Evolutionary conservation across 2,113 vertebrate genomes (phyloP), one percentile per base, ranked within the genome.

Genomic region (Lampris megalopsis): DNA sequence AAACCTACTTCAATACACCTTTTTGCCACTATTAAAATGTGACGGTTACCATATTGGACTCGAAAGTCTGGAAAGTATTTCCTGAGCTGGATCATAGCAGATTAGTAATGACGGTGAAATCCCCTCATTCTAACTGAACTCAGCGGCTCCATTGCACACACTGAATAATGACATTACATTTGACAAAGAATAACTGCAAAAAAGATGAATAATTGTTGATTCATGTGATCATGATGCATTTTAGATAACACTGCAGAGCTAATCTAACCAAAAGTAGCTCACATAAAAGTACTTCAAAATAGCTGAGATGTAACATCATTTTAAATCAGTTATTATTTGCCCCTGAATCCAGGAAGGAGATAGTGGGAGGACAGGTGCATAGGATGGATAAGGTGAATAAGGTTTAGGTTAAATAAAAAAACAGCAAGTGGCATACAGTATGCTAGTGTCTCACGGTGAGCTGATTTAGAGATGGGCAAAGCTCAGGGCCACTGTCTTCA

Each of bases 41-140:
- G 0, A 45, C 72, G 82, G 38, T 80, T 68, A 56, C 61, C 58
- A 75, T 63, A 75, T 80, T 74, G 75, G 59, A 74, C 38, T 54
- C 11, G 49, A 76, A 73, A 73, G 78, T 71, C 77, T 83, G 70
- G 52, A 73, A 78, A 90, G 75, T 69, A 63, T 81, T 69, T 37
- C 68, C 82, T 80, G 80, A 59, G 71, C 78, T 84, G 56, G 58
- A 77, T 58, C 45, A 66, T 40, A 49, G 9, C 66, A 61, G 47
- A 63, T 59, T 71, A 49, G 54, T 82, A 24, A 24, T 24, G 73
- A 71, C 73, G 40, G 47, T 53, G 56, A 61, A 62, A 71, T 68
- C 67, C 73, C 37, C 40, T 48, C 50, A 40, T 47, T 70, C 13
- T 66, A 63, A 84, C 61, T 75, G 60, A 75, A 24, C 24, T 24